These are phyloP conservation scores for Drosophila tanythrix DNA, from an alignment of 2,888 invertebrate genomes.

Conservation along the genomic window DNA sequence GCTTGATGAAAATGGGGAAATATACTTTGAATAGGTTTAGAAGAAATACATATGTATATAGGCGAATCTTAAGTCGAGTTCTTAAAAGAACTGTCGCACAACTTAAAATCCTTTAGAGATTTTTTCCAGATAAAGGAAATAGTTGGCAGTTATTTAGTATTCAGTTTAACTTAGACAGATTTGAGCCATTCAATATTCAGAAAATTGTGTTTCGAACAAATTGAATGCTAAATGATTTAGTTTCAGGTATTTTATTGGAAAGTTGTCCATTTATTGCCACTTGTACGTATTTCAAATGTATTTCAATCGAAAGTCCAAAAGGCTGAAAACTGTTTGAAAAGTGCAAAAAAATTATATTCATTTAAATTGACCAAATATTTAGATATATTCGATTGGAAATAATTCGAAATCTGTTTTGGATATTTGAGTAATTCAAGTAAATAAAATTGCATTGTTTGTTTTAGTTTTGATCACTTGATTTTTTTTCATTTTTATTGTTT, in stretches of 20 bases:
- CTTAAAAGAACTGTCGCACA: neutral
- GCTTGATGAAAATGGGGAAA: neutral
- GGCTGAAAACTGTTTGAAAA: neutral
- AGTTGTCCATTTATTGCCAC: neutral
- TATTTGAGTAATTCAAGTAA: neutral
- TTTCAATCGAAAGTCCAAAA: neutral
- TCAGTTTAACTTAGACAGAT: neutral
- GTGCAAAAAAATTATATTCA: neutral
- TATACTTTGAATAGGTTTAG: neutral
- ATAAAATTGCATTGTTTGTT: neutral
- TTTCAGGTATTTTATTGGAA: neutral
- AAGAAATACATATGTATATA: neutral
- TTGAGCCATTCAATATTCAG: neutral
- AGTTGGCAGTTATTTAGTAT: neutral
- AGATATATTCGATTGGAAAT: neutral
- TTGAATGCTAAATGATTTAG: neutral
- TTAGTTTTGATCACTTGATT: slow-evolving; percentile 69
- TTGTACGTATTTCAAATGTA: neutral
- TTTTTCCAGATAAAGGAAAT: neutral
- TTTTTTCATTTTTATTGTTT: slow-evolving; percentile 56
- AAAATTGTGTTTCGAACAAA: neutral
- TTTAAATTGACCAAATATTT: neutral
- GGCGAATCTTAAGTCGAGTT: neutral
- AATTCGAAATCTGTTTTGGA: neutral
- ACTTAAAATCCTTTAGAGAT: neutral